Base-by-base conservation (phyloP, 2,888 invertebrate genomes). In the Apodemia hepburni region DNA sequence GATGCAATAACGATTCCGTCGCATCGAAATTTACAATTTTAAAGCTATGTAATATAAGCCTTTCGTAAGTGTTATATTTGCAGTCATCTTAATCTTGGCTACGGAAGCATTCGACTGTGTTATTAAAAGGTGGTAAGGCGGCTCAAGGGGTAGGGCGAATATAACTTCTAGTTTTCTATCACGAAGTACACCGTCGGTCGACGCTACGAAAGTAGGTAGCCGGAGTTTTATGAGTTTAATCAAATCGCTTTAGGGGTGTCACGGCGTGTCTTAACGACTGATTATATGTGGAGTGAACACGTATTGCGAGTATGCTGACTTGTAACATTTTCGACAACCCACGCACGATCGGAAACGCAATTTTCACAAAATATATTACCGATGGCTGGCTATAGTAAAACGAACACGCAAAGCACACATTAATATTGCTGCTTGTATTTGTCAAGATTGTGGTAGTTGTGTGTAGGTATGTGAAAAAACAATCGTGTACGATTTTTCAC, bases 201-300 rank as follows among this genome's bases (percentile, higher is more conserved):
- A 60, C 64, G 65, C 67, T 66, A 64, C 63, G 70, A 65, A 70
- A 68, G 69, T 68, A 74, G 71, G 75, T 80, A 78, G 80, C 78
- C 78, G 70, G 74, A 83, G 78, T 85, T 88, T 87, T 87, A 87
- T 83, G 85, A 85, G 80, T 89, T 89, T 88, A 89, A 89, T 89
- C 87, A 89, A 88, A 88, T 82, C 80, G 82, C 81, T 84, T 79
- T 76, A 83, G 81, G 81, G 83, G 81, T 82, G 85, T 82, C 82
- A 84, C 80, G 79, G 79, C 75, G 76, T 76, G 79, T 76, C 77
- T 75, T 79, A 81, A 82, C 80, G 80, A 80, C 76, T 82, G 82
- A 85, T 85, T 85, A 83, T 82, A 82, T 82, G 80, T 76, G 49
- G 42, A 73, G 72, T 71, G 76, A 79, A 79, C 81, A 85, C 80